Evolutionary conservation across 2,113 vertebrate species (phyloP).

Genomic region (Elaphurus davidianus): DNA sequence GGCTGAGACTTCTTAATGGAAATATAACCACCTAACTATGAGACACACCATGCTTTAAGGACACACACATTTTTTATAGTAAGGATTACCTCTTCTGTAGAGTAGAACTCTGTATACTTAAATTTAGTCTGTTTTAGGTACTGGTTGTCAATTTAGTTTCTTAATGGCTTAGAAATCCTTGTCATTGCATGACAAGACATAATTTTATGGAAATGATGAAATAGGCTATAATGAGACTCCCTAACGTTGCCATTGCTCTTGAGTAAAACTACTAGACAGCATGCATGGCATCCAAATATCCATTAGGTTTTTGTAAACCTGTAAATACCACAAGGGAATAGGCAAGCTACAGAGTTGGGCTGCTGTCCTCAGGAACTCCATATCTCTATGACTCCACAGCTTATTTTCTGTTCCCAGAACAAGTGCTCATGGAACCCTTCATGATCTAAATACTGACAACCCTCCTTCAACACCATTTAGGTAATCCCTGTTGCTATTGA

Average conservation of each 20-base stretch:
- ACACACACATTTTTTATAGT: neutral
- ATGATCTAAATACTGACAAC: neutral
- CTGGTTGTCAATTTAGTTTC: neutral
- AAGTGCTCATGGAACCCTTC: neutral
- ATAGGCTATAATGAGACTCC: neutral
- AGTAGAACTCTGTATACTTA: neutral
- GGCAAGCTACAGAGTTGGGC: neutral
- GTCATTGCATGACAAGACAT: neutral
- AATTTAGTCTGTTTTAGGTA: neutral
- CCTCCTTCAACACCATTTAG: neutral
- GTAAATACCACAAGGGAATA: neutral
- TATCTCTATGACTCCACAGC: neutral
- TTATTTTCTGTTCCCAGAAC: neutral
- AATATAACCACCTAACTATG: neutral
- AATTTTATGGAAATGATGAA: conserved; percentile 3
- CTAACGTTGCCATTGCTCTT: neutral
- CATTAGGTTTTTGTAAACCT: neutral
- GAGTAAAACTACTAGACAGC: neutral
- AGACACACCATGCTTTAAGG: neutral
- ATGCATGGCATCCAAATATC: neutral
- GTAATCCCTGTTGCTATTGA: neutral
- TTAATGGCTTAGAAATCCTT: neutral
- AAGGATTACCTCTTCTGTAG: neutral
- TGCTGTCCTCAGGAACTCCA: neutral
- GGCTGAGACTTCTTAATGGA: neutral